Base-by-base conservation (phyloP, 2,888 invertebrate species). In the Caenorhabditis sp. region DNA sequence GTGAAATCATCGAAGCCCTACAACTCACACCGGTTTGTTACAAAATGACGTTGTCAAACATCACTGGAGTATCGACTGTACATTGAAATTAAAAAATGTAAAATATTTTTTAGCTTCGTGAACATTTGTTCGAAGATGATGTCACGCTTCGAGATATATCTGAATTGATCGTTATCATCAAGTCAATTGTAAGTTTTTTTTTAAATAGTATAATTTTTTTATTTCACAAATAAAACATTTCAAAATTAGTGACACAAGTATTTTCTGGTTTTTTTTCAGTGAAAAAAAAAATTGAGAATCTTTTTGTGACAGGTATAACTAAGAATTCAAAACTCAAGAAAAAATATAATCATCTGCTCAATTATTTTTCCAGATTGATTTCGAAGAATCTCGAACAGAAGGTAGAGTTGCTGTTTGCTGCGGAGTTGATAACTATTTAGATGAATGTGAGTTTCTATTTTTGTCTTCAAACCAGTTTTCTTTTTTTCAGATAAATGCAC, bases 401-500 rank as follows among this genome's bases (percentile, higher is more conserved):
- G 91, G 91, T 43, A 91, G 92, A 83, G 92, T 94, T 82, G 91
- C 92, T 0, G 92, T 94, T 0, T 93, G 92, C 81, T 88, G 91
- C 26, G 93, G 93, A 60, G 91, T 95, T 1, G 93, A 94, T 87
- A 89, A 91, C 1, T 91, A 92, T 75, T 89, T 95, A 55, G 95
- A 95, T 88, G 91, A 91, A 50, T 58, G 74, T 74, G 31, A 14
- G 23, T 5, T 1, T 12, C 10, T 31, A 31, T 31, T 31, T 31
- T 10, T 6, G 10, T 31, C 4, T 31, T 31, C 31, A 31, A 31
- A 31, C 4, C 4, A 31, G 4, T 31, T 64, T 49, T 60, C 67
- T 85, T 64, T 49, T 60, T 69, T 85, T 4, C 86, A 93, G 93
- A 92, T 83, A 92, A 92, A 86, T 90, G 92, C 77, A 91, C 91